Conservation (phyloP, 2,113 vertebrate species). For the Anseranas semipalmata region DNA sequence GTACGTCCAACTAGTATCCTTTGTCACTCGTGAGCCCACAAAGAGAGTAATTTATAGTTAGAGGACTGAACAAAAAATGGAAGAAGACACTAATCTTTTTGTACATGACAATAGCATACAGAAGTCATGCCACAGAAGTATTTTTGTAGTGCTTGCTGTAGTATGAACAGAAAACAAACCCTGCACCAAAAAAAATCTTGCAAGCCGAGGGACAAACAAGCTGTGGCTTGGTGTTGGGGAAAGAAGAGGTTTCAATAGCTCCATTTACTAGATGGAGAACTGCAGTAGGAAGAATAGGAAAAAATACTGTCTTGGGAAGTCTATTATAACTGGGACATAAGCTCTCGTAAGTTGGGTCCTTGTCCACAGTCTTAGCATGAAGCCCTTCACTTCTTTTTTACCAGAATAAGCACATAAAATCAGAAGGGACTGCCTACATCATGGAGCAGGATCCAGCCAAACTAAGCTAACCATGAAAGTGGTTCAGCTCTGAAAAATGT, state of each 20-base stretch:
- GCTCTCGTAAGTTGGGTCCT: neutral
- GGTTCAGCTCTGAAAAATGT: neutral
- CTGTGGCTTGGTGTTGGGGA: neutral
- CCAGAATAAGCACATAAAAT: neutral
- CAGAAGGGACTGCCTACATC: neutral
- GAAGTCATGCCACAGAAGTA: neutral
- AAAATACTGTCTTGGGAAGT: neutral
- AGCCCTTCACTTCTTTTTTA: neutral
- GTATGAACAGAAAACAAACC: neutral
- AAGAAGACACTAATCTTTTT: neutral
- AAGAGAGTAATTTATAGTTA: neutral
- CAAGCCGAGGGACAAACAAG: neutral
- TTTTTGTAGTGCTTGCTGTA: neutral
- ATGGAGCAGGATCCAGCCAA: neutral
- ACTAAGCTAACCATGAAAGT: neutral
- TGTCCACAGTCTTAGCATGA: neutral
- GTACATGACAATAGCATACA: neutral
- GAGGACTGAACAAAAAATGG: neutral
- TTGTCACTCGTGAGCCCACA: neutral
- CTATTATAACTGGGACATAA: neutral
- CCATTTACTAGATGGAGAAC: neutral
- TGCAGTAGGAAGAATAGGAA: neutral
- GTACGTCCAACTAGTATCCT: neutral
- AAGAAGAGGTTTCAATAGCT: neutral
- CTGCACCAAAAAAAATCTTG: neutral